Percentiles rank a stretch among this genome's conserved stretches.
phyloP scores from a whole-genome alignment of 1,140 invertebrate genomes.

The Berghia stephanieae region DNA sequence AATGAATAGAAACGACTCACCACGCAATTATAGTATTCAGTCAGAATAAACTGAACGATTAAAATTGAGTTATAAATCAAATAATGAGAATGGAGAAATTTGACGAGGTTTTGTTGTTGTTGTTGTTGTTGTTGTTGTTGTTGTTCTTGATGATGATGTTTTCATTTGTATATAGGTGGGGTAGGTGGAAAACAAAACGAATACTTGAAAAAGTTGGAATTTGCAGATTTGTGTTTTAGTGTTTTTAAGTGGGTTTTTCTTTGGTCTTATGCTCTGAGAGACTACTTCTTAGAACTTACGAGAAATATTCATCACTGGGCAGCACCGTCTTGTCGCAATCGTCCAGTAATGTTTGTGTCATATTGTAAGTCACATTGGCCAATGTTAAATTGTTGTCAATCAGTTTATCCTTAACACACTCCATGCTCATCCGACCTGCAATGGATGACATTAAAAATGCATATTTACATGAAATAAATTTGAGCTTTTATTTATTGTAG shows the following conservation, averaged over 20 bases:
- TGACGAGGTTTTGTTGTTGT: too few relatives aligned
- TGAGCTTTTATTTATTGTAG: too few relatives aligned
- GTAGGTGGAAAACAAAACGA: too few relatives aligned
- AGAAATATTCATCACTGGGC: slow-evolving; percentile 35
- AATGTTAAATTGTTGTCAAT: not conserved
- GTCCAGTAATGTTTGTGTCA: slow-evolving; percentile 21
- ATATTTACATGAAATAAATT: not conserved
- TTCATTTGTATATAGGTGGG: too few relatives aligned
- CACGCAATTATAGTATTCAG: not conserved
- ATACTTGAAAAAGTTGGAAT: too few relatives aligned
- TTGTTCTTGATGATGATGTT: too few relatives aligned
- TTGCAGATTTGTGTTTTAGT: too few relatives aligned
- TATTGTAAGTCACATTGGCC: slow-evolving; percentile 23
- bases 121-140: too few relatives aligned
- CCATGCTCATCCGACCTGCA: slow-evolving; percentile 17
- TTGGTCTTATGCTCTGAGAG: not conserved
- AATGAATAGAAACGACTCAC: not conserved
- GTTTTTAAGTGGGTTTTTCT: not conserved
- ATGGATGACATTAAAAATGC: not conserved
- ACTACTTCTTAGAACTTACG: slow-evolving; percentile 9
- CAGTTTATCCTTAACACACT: slow-evolving; percentile 22
- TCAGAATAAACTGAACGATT: too few relatives aligned
- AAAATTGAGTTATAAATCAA: too few relatives aligned
- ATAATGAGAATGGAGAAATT: too few relatives aligned
- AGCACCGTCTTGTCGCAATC: slow-evolving; percentile 22